These are phyloP conservation scores for Panagrolaimus sp. DNA, from an alignment of 1,140 invertebrate species.

Conservation along the genomic window DNA sequence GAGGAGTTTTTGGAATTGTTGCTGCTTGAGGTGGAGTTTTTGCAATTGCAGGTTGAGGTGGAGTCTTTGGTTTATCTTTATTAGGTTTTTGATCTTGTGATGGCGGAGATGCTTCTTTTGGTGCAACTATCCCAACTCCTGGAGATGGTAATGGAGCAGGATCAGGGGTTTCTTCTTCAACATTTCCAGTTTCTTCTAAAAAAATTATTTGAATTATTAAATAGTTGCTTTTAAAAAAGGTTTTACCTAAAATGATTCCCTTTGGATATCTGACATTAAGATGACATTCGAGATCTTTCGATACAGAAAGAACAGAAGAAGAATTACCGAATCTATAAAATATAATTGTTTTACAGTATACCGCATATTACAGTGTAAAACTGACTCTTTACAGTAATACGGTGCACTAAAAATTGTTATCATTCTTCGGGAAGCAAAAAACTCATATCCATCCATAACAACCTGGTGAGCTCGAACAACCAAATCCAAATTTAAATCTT, in stretches of 20 bases:
- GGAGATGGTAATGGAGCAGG: too few relatives aligned
- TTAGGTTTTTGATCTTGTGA: not conserved
- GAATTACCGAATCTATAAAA: not conserved
- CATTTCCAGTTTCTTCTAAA: not conserved
- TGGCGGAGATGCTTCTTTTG: not conserved
- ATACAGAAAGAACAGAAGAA: not conserved
- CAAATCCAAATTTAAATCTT: slow-evolving; percentile 22
- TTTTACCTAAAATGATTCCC: not conserved
- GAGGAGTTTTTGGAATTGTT: not conserved
- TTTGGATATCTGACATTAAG: not conserved
- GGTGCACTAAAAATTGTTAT: slow-evolving; percentile 63
- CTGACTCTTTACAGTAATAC: slow-evolving; percentile 10
- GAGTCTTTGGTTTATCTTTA: not conserved
- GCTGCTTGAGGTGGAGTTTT: not conserved
- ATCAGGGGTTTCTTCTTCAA: not conserved
- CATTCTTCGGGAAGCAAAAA: slow-evolving; percentile 83
- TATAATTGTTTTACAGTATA: too few relatives aligned
- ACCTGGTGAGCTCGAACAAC: slow-evolving; percentile 46
- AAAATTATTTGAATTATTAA: not conserved
- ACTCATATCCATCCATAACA: slow-evolving; percentile 87
- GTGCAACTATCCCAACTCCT: too few relatives aligned
- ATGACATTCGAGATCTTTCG: slow-evolving; percentile 14
- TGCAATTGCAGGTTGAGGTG: too few relatives aligned
- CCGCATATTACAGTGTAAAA: too few relatives aligned
- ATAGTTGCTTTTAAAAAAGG: not conserved